Percentiles rank a stretch among this genome's conserved stretches.
Evolutionary conservation across 2,888 invertebrate genomes (phyloP).

Genomic region (Agapostemon virescens): DNA sequence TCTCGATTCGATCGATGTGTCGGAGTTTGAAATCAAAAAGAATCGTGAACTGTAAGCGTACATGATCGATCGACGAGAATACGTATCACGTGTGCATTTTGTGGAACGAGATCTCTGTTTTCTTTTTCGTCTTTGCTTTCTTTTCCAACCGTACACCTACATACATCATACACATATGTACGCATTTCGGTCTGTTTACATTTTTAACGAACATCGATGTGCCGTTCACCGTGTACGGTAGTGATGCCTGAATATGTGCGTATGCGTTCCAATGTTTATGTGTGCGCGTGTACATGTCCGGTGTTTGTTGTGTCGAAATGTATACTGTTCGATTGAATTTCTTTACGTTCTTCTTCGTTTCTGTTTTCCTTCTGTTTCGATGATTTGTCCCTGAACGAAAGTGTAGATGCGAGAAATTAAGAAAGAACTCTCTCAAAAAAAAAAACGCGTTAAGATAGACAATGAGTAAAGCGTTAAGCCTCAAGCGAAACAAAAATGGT

Average conservation of each 20-base stretch:
- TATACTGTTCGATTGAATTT: constrained; percentile 52
- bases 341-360: constrained; percentile 39
- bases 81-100: constrained; percentile 42
- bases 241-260: background rate
- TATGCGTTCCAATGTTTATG: constrained; percentile 38
- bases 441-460: constrained; percentile 65
- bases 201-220: constrained; percentile 37
- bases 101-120: constrained; percentile 12
- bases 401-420: constrained; percentile 54
- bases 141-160: constrained; percentile 23
- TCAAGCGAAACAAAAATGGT: constrained; percentile 76
- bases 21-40: constrained; percentile 42
- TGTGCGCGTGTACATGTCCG: constrained; percentile 30
- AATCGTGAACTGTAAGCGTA: constrained; percentile 42
- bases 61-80: constrained; percentile 61
- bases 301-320: constrained; percentile 45
- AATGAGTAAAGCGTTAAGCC: constrained; percentile 74
- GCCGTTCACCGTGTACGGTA: constrained; percentile 15
- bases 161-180: constrained; percentile 14
- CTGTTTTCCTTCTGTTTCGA: constrained; percentile 27
- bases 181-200: constrained; percentile 7
- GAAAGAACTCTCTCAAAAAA: constrained; percentile 56
- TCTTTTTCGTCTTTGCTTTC: background rate
- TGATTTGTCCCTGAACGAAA: constrained; percentile 14
- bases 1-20: constrained; percentile 32